Evolutionary conservation across 2,797 vertebrate genomes (phyloP), one percentile per base, ranked within the genome.

Genomic region (Apogon talboti): DNA sequence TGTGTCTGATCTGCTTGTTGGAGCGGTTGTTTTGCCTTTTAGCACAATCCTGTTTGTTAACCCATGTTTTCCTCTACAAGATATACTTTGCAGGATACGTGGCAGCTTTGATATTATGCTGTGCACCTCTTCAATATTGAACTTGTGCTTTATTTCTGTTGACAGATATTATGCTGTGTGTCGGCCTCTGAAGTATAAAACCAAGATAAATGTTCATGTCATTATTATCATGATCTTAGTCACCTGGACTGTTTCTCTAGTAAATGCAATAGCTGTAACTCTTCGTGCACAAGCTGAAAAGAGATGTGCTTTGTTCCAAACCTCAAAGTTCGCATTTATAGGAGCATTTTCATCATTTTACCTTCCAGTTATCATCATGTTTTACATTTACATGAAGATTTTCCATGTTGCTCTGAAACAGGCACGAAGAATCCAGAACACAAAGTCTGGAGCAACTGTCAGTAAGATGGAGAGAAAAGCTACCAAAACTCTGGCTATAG

Each of bases 341-440:
- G 76, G 80, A 82, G 3, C 64, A 62, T 9, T 94, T 69, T 11
- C 48, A 46, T 41, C 82, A 76, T 87, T 95, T 89, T 82, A 94
- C 11, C 83, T 96, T 50, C 95, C 95, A 47, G 92, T 89, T 18
- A 88, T 92, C 69, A 55, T 95, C 71, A 95, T 96, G 92, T 11
- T 96, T 1, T 91, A 55, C 28, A 51, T 96, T 49, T 96, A 96
- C 15, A 79, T 80, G 4, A 96, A 93, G 80, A 95, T 97, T 87
- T 95, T 95, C 13, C 46, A 82, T 8, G 83, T 95, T 52, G 95
- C 95, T n/a, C 91, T 86, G 58, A 92, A 58, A 40, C 95, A 96
- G 51, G 92, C 89, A 21, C 91, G 71, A 68, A 93, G 88, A 45
- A 95, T 96, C 11, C 87, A 85, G 40, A 16, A 74, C 18, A 56